These are phyloP conservation scores for Myotis daubentonii DNA, from an alignment of 2,797 vertebrate species.

Conservation along the genomic window DNA sequence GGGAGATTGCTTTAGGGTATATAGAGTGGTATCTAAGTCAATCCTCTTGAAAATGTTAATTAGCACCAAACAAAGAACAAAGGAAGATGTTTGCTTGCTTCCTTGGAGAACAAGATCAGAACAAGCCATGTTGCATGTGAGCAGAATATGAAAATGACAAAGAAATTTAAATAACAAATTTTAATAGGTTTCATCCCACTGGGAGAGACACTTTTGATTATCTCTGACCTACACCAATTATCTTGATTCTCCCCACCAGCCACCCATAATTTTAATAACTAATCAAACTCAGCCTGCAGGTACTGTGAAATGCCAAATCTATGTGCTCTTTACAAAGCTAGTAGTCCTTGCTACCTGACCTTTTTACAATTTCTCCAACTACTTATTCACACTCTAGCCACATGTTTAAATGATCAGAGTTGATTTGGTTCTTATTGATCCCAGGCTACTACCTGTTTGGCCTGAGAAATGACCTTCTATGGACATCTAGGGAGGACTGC, in stretches of 20 bases:
- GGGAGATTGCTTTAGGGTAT: constrained; percentile 77
- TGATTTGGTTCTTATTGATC: constrained; percentile 71
- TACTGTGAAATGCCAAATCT: constrained; percentile 85
- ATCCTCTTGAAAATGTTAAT: constrained; percentile 84
- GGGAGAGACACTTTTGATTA: constrained; percentile 93
- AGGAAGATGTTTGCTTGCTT: constrained; percentile 80
- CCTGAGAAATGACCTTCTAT: constrained; percentile 66
- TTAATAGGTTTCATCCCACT: constrained; percentile 91
- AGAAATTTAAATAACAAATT: constrained; percentile 94
- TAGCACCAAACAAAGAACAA: constrained; percentile 85
- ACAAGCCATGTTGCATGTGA: constrained; percentile 82
- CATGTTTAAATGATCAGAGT: constrained; percentile 64
- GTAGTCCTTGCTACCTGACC: constrained; percentile 75
- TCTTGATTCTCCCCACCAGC: constrained; percentile 90
- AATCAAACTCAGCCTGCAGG: constrained; percentile 86
- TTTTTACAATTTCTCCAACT: constrained; percentile 74
- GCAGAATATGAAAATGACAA: constrained; percentile 82
- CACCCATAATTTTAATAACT: constrained; percentile 91
- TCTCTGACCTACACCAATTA: constrained; percentile 94
- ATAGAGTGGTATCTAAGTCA: constrained; percentile 66
- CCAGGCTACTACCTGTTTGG: constrained; percentile 51
- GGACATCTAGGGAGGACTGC: constrained; percentile 7
- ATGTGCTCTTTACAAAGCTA: constrained; percentile 78
- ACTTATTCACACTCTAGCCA: constrained; percentile 64
- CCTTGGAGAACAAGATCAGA: constrained; percentile 82